Percentiles rank a stretch among this genome's conserved stretches.
phyloP scores from a whole-genome alignment of 2,888 invertebrate species.

The Caradrina kadenii region DNA sequence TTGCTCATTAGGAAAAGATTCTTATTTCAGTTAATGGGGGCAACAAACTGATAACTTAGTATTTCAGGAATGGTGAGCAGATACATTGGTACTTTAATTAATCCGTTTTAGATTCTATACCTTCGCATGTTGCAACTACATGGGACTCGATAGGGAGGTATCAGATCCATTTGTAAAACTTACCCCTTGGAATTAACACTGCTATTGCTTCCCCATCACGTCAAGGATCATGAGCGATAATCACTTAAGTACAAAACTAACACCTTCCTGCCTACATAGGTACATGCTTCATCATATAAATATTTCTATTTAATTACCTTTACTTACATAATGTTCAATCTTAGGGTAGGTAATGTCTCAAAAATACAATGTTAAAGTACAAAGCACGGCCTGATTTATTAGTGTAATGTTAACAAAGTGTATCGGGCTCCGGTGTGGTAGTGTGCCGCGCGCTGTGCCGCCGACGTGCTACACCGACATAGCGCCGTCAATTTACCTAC shows the following conservation, averaged over 20 bases:
- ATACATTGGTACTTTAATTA: slow-evolving; percentile 5
- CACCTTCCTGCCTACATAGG: slow-evolving; percentile 34
- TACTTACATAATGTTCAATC: slow-evolving; percentile 37
- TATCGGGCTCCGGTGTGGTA: slow-evolving; percentile 62
- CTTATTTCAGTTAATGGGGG: slow-evolving; percentile 44
- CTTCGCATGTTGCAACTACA: background rate
- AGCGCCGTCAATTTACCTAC: slow-evolving; percentile 82
- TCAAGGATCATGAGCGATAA: slow-evolving; percentile 52
- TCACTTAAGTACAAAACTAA: slow-evolving; percentile 52
- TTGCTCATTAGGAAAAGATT: slow-evolving; percentile 49
- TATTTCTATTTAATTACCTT: slow-evolving; percentile 47
- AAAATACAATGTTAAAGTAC: slow-evolving; percentile 58
- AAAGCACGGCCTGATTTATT: slow-evolving; percentile 62
- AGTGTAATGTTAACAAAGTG: slow-evolving; percentile 69
- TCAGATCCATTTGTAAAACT: slow-evolving; percentile 49
- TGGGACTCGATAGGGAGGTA: slow-evolving; percentile 18
- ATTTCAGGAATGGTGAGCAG: slow-evolving; percentile 17
- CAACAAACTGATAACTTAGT: slow-evolving; percentile 38
- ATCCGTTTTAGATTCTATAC: background rate
- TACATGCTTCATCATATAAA: slow-evolving; percentile 36
- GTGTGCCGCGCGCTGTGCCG: slow-evolving; percentile 66
- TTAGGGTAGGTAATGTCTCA: slow-evolving; percentile 38
- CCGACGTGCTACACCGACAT: slow-evolving; percentile 76
- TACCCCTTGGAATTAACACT: slow-evolving; percentile 55
- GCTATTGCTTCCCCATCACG: slow-evolving; percentile 54